Conservation (phyloP, 2,113 vertebrate species). For the Kryptolebias marmoratus region DNA sequence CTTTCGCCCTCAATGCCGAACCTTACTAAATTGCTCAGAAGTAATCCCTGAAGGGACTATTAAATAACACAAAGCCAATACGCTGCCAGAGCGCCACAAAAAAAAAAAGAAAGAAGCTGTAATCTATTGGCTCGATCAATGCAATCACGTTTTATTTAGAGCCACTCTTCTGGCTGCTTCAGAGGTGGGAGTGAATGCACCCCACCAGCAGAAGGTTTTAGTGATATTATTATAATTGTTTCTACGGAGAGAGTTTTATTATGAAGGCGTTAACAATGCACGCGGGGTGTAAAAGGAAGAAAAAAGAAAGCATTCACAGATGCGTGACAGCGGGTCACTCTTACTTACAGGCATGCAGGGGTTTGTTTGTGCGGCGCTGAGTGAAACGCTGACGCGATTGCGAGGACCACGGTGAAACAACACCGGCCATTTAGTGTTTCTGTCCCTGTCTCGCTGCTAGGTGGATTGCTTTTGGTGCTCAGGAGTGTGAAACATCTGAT, state of each 20-base stretch:
- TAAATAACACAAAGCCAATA: conserved; percentile 47
- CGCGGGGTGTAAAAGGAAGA: conserved; percentile 8
- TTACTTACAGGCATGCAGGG: not conserved
- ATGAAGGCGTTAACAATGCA: conserved; percentile 13
- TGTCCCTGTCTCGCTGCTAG: conserved; percentile 28
- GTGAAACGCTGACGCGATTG: conserved; percentile 70
- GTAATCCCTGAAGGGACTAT: conserved; percentile 38
- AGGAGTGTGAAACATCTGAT: conserved; percentile 41
- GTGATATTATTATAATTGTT: conserved; percentile 53
- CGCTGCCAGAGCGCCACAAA: conserved; percentile 30
- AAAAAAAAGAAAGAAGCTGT: conserved; percentile 17
- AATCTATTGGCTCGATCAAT: conserved; percentile 62
- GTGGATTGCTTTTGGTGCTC: no score
- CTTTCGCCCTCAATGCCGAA: conserved; percentile 22
- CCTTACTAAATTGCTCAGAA: conserved; percentile 44
- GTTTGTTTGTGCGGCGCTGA: conserved; percentile 50
- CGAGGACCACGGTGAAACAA: conserved; percentile 33
- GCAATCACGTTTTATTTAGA: conserved; percentile 52
- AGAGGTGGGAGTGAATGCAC: conserved; percentile 27
- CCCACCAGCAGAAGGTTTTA: conserved; percentile 47
- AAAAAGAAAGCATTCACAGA: not conserved
- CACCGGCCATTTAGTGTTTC: conserved; percentile 51
- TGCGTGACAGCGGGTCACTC: not conserved
- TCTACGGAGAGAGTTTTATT: conserved; percentile 33
- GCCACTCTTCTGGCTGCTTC: conserved; percentile 4